Evolutionary conservation across 1,140 invertebrate genomes (phyloP).

Genomic region (Riptortus pedestris): DNA sequence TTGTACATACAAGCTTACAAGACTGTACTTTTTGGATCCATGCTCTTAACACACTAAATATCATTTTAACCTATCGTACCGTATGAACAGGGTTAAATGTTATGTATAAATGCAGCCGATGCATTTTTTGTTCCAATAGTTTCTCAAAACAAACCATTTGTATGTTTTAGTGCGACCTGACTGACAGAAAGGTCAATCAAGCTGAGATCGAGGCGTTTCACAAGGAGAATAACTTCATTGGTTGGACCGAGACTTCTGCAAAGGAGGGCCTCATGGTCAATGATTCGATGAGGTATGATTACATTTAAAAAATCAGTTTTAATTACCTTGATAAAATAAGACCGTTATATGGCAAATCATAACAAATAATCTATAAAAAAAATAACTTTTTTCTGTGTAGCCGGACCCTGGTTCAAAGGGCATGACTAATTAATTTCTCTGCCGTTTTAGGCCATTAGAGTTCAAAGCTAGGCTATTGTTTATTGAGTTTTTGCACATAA

Average conservation of each 20-base stretch:
- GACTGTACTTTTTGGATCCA: no score
- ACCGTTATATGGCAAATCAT: neutral
- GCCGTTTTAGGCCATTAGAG: neutral
- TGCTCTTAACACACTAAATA: no score
- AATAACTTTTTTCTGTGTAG: neutral
- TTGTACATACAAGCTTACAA: no score
- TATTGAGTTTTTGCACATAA: no score
- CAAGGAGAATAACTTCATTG: slow-evolving; percentile 49
- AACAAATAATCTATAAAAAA: no score
- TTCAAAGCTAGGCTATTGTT: neutral
- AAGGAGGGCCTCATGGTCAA: slow-evolving; percentile 51
- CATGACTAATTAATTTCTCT: neutral
- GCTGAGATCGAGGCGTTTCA: slow-evolving; percentile 48
- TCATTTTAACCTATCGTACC: no score
- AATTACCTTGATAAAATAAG: neutral
- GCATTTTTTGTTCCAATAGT: no score
- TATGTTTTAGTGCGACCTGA: slow-evolving; percentile 48
- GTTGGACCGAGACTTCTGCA: slow-evolving; percentile 50
- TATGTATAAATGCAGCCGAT: no score
- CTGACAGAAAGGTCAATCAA: slow-evolving; percentile 43
- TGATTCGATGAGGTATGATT: slow-evolving; percentile 44
- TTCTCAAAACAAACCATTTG: no score
- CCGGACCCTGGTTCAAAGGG: neutral
- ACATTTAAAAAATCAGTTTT: neutral
- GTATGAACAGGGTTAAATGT: no score